phyloP scores from a whole-genome alignment of 37 sponge, comb jelly and placozoan species.

The Crambe crambe region DNA sequence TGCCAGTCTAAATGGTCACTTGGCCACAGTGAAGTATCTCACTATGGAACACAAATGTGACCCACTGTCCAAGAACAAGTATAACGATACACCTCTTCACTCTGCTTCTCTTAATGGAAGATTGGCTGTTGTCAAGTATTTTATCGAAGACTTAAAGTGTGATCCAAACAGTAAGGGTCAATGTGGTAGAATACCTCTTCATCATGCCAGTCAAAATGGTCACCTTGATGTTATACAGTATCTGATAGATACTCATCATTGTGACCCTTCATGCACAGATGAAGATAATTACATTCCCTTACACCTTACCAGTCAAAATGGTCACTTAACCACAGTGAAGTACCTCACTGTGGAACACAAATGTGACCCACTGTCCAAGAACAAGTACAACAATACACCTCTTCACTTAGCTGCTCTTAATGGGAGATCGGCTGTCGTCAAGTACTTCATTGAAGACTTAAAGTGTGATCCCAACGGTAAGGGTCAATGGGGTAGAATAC shows the following conservation, averaged over 20 bases:
- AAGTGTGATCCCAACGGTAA: background rate
- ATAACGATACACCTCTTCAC: background rate
- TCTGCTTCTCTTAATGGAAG: background rate
- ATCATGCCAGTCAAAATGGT: slow-evolving; percentile 1
- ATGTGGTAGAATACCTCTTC: background rate
- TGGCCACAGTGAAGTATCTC: background rate
- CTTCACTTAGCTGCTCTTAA: background rate
- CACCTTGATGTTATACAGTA: slow-evolving; percentile 6
- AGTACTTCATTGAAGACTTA: background rate
- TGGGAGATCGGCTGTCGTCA: background rate
- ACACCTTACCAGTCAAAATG: background rate
- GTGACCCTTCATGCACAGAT: background rate
- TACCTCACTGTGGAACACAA: slow-evolving; percentile 1
- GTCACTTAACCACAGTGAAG: background rate
- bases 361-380: background rate
- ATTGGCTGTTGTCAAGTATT: background rate
- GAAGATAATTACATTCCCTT: background rate
- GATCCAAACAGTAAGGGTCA: background rate
- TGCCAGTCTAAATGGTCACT: background rate
- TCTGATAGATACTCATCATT: background rate
- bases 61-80: background rate
- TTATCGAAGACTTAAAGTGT: slow-evolving; percentile 4
- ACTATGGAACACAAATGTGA: background rate
- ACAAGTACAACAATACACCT: background rate
- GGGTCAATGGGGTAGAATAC: background rate